phyloP scores from a whole-genome alignment of 1,140 invertebrate species.

The Atta colombica region DNA sequence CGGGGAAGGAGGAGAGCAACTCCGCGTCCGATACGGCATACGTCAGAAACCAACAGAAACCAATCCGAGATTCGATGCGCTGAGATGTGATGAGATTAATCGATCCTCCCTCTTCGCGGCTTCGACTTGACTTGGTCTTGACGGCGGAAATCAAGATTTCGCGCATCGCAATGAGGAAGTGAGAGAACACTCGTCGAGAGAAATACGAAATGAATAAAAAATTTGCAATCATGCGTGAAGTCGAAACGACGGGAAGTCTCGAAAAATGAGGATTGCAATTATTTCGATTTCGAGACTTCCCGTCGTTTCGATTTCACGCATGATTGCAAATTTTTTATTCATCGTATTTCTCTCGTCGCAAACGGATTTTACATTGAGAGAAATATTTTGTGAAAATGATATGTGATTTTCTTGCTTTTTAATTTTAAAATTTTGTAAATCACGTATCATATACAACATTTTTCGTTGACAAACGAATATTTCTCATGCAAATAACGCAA shows the following conservation, averaged over 20 bases:
- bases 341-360: no score
- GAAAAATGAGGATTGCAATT: slow-evolving; percentile 9
- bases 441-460: no score
- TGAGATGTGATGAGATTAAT: slow-evolving; percentile 43
- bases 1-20: neutral
- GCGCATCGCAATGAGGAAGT: slow-evolving; percentile 8
- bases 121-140: slow-evolving; percentile 14
- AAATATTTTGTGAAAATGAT: no score
- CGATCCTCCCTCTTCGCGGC: slow-evolving; percentile 16
- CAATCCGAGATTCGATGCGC: neutral
- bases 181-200: slow-evolving; percentile 28
- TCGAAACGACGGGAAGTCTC: neutral
- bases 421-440: no score
- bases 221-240: no score
- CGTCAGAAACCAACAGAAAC: slow-evolving; percentile 15
- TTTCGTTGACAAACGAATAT: neutral
- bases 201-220: no score
- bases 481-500: neutral
- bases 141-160: slow-evolving; percentile 41
- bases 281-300: neutral
- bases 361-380: no score
- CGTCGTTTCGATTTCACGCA: neutral
- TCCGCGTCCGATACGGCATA: slow-evolving; percentile 47
- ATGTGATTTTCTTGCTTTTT: no score
- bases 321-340: no score